Base-by-base conservation (phyloP, 2,888 invertebrate species). In the Calephelis perditalis region DNA sequence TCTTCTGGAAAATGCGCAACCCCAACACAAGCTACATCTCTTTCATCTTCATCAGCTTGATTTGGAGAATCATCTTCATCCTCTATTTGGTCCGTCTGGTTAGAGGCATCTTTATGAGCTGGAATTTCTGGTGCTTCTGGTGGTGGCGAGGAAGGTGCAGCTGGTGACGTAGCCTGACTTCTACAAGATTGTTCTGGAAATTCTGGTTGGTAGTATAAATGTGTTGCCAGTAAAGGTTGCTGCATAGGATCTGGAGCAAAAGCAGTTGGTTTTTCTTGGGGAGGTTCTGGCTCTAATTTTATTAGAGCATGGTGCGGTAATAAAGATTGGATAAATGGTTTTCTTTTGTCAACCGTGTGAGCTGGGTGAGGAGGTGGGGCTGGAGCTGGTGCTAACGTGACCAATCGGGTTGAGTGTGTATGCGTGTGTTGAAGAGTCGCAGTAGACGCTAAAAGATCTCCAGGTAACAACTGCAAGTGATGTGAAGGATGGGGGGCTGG, bases 41-140 rank as follows among this genome's bases (percentile, higher is more conserved):
- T 74, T 69, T 89, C 89, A 58, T 89, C 86, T 54, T 90, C 88
- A 62, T 90, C 89, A 0, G 86, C 85, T 10, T 85, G 84, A 63
- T 86, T 86, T 0, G 83, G 88, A 0, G 87, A 84, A 62, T 91
- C 95, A 67, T 95, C 94, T 61, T 95, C 95, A 69, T 94, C 94
- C 71, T 93, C 92, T 0, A 94, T 93, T 26, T 95, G 94, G 72
- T 96, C 96, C 0, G 96, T 96, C 83, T 96, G 96, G 75, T 96
- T 96, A 59, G 95, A 95, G 0, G 96, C 96, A 73, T 96, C 96
- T 76, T 93, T 81, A 52, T 88, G 96, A n/a, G 95, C 95, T 44
- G 93, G 93, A 5, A 91, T 86, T 64, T 93, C 93, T 1, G 92
- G 87, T 3, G 84, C 84, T 63, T 91, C 90, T 62, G 92, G 91